Base-by-base conservation (phyloP, 2,888 invertebrate species). In the Acrobasis suavella region DNA sequence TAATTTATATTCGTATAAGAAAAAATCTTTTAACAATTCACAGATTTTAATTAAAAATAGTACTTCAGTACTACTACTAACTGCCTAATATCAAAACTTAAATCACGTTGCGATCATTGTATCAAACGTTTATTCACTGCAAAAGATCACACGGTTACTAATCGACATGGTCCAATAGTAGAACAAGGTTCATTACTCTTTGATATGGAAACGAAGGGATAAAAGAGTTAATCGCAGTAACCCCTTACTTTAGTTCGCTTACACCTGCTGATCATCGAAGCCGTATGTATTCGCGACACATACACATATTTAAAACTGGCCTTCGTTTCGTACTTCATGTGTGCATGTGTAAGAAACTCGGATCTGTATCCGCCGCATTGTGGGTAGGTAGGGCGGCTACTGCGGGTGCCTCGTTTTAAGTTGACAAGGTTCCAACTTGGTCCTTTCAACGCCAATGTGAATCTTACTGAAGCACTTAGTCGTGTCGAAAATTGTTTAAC, bases 201-300 rank as follows among this genome's bases (percentile, higher is more conserved):
- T 91, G 86, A 89, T 89, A 91, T 91, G 88, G 88, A 90, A 91
- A 91, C 90, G 88, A 90, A 87, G 89, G 91, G 89, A 92, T 91
- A 90, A 92, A 91, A 89, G 89, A 91, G 90, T 90, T 91, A 91
- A 90, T 91, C 91, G 89, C 87, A 88, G 89, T 91, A 91, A 86
- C 92, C 91, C 92, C 89, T 91, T 85, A 84, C 87, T 87, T 90
- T 75, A 88, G 85, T 88, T 87, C 82, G 86, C 89, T 91, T 91
- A 87, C 92, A 92, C 92, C 92, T 91, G 92, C 92, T 91, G 91
- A 92, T 89, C 89, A 89, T 90, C 82, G 91, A 91, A 92, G 92
- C 90, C 91, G 84, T 90, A 92, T 87, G 85, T 91, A 86, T 89
- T 89, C 85, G 81, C 85, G 86, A 89, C 89, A 88, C 89, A 90